A percentile compares a stretch with the other conserved stretches of the same genome.
phyloP scores from a whole-genome alignment of 1,140 invertebrate genomes.

The Diuraphis noxia region DNA sequence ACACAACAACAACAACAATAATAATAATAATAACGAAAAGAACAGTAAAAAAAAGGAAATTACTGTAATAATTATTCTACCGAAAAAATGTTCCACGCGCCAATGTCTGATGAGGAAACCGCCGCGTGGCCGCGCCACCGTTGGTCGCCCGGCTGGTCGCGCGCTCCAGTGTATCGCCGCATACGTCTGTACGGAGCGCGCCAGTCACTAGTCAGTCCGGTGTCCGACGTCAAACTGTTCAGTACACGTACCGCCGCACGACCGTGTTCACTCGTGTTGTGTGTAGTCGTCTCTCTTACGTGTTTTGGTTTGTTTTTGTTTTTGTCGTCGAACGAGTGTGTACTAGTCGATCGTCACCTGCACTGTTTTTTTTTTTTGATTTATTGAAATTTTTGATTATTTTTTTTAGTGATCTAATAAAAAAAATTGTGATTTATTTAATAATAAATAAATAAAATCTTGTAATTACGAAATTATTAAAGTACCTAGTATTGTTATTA shows the following conservation, averaged over 20 bases:
- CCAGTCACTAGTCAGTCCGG: conserved; percentile 14
- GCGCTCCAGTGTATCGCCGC: neutral
- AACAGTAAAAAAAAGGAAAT: neutral
- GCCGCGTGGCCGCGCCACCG: neutral
- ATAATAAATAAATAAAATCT: neutral
- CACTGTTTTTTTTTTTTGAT: neutral
- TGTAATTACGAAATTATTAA: neutral
- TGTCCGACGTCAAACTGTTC: conserved; percentile 24
- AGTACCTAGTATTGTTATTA: neutral
- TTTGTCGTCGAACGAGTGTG: neutral
- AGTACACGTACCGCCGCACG: neutral
- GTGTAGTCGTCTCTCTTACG: neutral
- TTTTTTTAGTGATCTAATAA: neutral
- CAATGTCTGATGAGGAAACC: neutral
- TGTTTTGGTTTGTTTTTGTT: neutral
- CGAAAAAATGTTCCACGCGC: neutral
- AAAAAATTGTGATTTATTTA: neutral
- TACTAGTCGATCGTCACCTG: neutral
- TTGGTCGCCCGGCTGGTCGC: neutral
- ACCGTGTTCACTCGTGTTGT: neutral
- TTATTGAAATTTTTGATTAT: neutral
- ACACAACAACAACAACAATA: neutral
- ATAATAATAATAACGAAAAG: neutral
- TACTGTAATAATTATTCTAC: neutral
- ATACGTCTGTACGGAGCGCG: neutral